Percentiles rank a stretch among this genome's conserved stretches.
Evolutionary conservation across 1,140 invertebrate species (phyloP).

Genomic region (Anoplophora glabripennis): DNA sequence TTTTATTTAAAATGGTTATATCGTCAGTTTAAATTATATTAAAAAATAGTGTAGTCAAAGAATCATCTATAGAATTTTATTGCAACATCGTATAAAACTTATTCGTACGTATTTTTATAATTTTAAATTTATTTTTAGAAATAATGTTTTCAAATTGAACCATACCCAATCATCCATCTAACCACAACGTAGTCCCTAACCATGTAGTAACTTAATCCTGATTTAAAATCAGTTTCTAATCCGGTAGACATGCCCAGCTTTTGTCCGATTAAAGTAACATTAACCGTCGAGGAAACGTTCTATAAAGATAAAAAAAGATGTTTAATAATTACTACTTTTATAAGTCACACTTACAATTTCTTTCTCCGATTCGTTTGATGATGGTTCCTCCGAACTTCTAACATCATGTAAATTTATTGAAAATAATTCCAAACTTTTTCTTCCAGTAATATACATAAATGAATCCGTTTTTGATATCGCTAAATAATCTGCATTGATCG

Average conservation of each 20-base stretch:
- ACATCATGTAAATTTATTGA: not conserved
- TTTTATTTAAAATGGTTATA: too few species aligned
- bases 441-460: slow-evolving; percentile 1
- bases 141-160: too few species aligned
- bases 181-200: slow-evolving; percentile 44
- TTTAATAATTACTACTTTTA: too few species aligned
- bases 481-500: slow-evolving; percentile 1
- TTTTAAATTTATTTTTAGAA: too few species aligned
- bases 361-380: not conserved
- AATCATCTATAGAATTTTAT: too few species aligned
- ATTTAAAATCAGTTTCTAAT: slow-evolving; percentile 35
- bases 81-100: too few species aligned
- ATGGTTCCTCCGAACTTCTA: not conserved
- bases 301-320: slow-evolving; percentile 1
- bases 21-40: too few species aligned
- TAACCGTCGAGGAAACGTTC: slow-evolving; percentile 3
- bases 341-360: too few species aligned
- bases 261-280: slow-evolving; percentile 37
- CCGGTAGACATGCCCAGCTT: slow-evolving; percentile 43
- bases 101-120: too few species aligned
- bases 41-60: too few species aligned
- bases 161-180: slow-evolving; percentile 45
- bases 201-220: slow-evolving; percentile 45
- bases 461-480: slow-evolving; percentile 4
- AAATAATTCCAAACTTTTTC: not conserved